Evolutionary conservation across 2,888 invertebrate genomes (phyloP), one percentile per base, ranked within the genome.

Genomic region (Gortyna flavago): DNA sequence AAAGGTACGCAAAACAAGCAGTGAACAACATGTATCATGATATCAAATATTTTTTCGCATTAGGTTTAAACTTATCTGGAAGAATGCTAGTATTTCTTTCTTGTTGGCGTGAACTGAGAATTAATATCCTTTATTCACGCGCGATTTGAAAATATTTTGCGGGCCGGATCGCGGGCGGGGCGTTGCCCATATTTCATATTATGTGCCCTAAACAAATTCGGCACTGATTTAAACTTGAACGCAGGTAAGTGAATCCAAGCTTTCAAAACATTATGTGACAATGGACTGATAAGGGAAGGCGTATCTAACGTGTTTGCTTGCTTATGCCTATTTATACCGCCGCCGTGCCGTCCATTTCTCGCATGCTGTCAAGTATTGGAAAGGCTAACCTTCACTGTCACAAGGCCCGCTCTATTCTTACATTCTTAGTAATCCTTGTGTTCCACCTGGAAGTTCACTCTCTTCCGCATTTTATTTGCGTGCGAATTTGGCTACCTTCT

Each of bases 401-500:
- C 77, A 87, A 87, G 75, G 78, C 32, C 32, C 29, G 13, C 21
- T 44, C 64, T 83, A 81, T 87, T 85, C 81, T 76, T 48, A 79
- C 81, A 81, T 87, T 85, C 81, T 76, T 48, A 79, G 81, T 76
- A 81, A 74, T 75, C 38, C 54, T 81, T 75, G 73, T 35, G 41
- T 29, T 70, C n/a, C 32, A 67, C 18, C 35, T 51, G 51, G 32
- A 44, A 83, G 48, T 75, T 57, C 32, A 32, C 25, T 69, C 51
- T 61, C 44, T 86, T 86, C 87, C 85, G 87, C 85, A 81, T 86
- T 75, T 66, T 80, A 72, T 83, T 77, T 71, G 21, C 38, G 51
- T 51, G 44, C 32, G 13, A 0, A 66, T 51, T 81, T 78, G 13
- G 6, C 0, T 11, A 21, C 21, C 8, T 54, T 54, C n/a, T 54